These are phyloP conservation scores for Cyphomyrus discorhynchus DNA, from an alignment of 2,113 vertebrate species.

Conservation along the genomic window DNA sequence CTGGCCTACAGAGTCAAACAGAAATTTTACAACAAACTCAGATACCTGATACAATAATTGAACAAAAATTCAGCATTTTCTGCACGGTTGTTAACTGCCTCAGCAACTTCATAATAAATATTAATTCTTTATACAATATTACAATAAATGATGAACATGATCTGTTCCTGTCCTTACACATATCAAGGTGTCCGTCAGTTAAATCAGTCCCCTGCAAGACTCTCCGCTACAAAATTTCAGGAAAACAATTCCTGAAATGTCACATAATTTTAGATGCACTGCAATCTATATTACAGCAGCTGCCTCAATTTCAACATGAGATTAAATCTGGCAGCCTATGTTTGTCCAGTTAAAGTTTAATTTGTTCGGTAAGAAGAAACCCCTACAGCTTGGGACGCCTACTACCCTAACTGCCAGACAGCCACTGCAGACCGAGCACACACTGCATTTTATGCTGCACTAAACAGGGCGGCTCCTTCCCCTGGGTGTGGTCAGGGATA, in stretches of 20 bases:
- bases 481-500: neutral
- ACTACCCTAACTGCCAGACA: too few species aligned
- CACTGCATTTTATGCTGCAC: neutral
- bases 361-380: neutral
- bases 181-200: neutral
- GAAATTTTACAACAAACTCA: neutral
- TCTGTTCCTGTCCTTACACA: neutral
- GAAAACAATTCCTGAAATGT: neutral
- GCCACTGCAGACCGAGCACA: neutral
- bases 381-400: neutral
- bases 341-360: neutral
- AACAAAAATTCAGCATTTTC: neutral
- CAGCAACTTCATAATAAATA: neutral
- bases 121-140: neutral
- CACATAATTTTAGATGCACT: neutral
- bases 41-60: neutral
- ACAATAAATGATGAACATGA: neutral
- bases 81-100: neutral
- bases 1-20: neutral
- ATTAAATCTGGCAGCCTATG: neutral
- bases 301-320: neutral
- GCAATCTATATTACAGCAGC: neutral
- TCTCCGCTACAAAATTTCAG: neutral
- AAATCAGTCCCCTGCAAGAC: neutral
- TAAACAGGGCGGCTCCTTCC: neutral